Percentiles rank a stretch among this genome's conserved stretches.
Conservation (phyloP, 2,797 vertebrate genomes). For the Liasis olivaceus region DNA sequence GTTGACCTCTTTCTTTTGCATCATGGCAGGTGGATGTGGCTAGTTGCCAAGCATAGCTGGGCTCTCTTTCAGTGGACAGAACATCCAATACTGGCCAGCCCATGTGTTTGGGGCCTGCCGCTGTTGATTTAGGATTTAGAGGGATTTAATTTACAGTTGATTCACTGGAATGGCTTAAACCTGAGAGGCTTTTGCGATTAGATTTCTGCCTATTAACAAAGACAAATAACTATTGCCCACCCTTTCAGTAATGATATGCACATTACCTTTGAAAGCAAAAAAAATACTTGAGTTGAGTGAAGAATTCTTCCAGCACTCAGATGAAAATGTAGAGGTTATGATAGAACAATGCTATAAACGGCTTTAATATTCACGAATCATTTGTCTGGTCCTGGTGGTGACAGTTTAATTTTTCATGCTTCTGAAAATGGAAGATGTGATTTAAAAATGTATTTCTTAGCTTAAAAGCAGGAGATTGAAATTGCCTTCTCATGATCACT, state of each 20-base stretch:
- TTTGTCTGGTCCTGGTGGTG: not conserved
- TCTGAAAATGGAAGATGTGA: not conserved
- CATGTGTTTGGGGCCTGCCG: not conserved
- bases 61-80: not conserved
- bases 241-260: not conserved
- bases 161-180: not conserved
- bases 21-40: not conserved
- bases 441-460: not conserved
- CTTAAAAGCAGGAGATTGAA: not conserved
- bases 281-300: not conserved
- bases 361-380: not conserved
- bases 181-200: not conserved
- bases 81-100: not conserved
- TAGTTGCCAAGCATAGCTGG: not conserved
- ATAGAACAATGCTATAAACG: not conserved
- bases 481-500: not conserved
- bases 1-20: not conserved
- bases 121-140: not conserved
- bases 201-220: not conserved
- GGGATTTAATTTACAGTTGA: constrained; percentile 6
- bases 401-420: not conserved
- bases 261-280: not conserved
- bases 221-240: not conserved
- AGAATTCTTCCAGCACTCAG: not conserved
- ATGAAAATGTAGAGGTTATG: not conserved